These are phyloP conservation scores for Aspidoscelis tigris DNA, from an alignment of 2,113 vertebrate species.

Conservation along the genomic window DNA sequence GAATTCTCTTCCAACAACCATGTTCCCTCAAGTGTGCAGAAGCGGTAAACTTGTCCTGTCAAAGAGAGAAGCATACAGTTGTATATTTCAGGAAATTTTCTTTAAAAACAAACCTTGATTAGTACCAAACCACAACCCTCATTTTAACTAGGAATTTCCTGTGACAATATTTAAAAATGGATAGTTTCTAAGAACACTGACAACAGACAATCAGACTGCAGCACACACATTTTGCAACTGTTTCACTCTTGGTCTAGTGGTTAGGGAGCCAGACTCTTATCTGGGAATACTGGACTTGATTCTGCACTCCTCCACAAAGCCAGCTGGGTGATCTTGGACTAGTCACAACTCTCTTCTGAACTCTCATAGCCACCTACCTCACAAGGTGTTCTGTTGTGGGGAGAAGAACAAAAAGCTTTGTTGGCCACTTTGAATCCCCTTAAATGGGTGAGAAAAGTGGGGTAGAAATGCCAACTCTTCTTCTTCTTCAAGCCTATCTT, in stretches of 20 bases:
- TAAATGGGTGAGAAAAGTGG: no score
- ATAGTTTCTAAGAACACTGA: not conserved
- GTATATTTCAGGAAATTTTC: rapidly evolving
- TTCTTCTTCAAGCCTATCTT: no score
- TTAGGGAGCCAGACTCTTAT: no score
- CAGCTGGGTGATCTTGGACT: no score
- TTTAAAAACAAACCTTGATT: rapidly evolving
- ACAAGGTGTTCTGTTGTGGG: no score
- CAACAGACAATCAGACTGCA: rapidly evolving
- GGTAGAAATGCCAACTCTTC: no score
- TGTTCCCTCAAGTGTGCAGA: conserved; percentile 76
- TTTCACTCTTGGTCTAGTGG: not conserved
- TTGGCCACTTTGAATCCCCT: no score
- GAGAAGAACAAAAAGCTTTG: no score
- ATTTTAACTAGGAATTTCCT: not conserved
- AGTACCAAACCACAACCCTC: not conserved
- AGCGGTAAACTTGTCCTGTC: conserved; percentile 79
- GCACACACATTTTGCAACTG: not conserved
- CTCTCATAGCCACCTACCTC: no score
- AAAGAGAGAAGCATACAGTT: not conserved
- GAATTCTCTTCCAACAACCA: conserved; percentile 80
- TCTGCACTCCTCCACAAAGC: no score
- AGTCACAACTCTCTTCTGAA: no score
- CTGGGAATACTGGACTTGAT: no score
- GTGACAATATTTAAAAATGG: not conserved